A percentile compares a stretch with the other conserved stretches of the same genome.
phyloP scores from a whole-genome alignment of 2,113 vertebrate genomes.

The Mormyrus iriodes region DNA sequence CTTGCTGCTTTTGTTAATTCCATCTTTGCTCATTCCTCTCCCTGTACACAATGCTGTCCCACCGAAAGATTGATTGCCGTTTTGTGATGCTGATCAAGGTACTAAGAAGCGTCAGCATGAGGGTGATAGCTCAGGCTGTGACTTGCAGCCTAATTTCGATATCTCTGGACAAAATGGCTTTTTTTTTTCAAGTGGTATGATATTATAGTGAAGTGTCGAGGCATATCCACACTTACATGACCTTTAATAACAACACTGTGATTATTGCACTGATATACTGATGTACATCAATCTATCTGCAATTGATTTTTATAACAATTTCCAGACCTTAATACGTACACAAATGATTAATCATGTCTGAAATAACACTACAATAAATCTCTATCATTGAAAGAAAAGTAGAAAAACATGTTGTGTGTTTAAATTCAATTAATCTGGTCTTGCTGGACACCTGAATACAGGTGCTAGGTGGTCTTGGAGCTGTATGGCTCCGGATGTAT shows the following conservation, averaged over 20 bases:
- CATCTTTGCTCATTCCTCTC: background rate
- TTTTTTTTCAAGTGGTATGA: background rate
- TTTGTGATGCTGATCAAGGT: background rate
- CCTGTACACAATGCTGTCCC: background rate
- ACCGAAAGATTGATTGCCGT: background rate
- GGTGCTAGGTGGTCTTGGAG: background rate
- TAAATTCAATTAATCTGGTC: background rate
- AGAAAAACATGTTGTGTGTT: background rate
- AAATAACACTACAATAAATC: background rate
- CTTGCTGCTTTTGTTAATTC: background rate
- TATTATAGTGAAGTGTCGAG: background rate
- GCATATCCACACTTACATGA: background rate
- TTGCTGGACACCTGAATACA: background rate
- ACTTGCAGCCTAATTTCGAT: background rate
- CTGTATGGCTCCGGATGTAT: background rate
- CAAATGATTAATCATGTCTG: background rate
- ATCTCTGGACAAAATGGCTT: background rate
- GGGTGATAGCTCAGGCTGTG: background rate
- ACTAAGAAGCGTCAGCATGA: background rate
- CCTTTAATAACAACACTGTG: background rate
- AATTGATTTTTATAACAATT: background rate
- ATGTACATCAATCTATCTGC: background rate
- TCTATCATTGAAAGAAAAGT: background rate
- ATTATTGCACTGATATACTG: background rate
- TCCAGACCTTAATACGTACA: background rate